A percentile compares a stretch with the other conserved stretches of the same genome.
Conservation (phyloP, 2,888 invertebrate genomes). For the Latrodectus elegans region DNA sequence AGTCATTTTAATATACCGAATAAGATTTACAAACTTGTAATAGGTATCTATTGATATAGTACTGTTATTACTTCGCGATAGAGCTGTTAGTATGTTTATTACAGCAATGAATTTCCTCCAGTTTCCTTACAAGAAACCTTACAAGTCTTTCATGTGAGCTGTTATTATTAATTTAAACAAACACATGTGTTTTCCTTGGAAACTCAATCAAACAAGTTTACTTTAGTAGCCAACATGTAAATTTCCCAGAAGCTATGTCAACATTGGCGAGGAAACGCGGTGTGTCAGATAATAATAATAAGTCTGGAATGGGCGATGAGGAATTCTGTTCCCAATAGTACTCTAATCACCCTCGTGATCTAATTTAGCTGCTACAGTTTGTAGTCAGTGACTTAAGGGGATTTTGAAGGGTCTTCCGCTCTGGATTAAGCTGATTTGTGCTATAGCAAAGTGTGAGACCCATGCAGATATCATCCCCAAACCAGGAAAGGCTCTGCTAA, state of each 20-base stretch:
- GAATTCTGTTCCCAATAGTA: conserved; percentile 7
- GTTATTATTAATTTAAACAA: too few species aligned
- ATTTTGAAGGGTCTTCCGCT: conserved; percentile 30
- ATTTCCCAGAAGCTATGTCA: neutral
- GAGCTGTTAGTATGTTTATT: too few species aligned
- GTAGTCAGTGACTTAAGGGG: conserved; percentile 19
- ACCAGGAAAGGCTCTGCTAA: neutral
- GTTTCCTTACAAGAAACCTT: too few species aligned
- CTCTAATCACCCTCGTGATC: conserved; percentile 46
- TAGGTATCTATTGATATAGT: too few species aligned
- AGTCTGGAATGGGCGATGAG: neutral
- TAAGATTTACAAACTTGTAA: too few species aligned
- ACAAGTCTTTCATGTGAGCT: too few species aligned
- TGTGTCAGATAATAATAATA: too few species aligned
- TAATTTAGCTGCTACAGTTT: conserved; percentile 37
- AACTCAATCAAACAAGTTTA: neutral
- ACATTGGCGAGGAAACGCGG: neutral
- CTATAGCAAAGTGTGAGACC: neutral
- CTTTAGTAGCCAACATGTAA: neutral
- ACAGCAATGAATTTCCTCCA: too few species aligned
- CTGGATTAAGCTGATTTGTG: conserved; percentile 19
- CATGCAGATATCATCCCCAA: neutral
- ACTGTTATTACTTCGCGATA: too few species aligned
- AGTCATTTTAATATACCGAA: too few species aligned
- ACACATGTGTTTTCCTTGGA: neutral